Percentiles rank a stretch among this genome's conserved stretches.
Evolutionary conservation across 2,113 vertebrate species (phyloP).

Genomic region (Corapipo altera): DNA sequence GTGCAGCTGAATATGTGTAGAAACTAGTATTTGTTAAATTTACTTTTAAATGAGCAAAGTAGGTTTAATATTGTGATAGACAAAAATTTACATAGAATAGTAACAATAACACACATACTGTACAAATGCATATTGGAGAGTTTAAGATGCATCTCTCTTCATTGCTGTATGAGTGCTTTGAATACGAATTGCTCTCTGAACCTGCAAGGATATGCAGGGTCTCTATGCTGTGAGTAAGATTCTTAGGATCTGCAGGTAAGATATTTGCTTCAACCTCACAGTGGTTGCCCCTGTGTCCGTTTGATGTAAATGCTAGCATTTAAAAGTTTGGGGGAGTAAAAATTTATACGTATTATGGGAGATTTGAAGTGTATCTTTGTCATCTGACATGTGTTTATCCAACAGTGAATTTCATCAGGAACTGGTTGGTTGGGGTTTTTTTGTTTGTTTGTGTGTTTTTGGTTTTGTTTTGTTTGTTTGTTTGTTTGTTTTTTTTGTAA

Average conservation of each 20-base stretch:
- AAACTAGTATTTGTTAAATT: neutral
- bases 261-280: neutral
- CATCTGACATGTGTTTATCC: accelerated
- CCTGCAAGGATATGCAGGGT: neutral
- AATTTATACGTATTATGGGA: neutral
- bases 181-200: neutral
- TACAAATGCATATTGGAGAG: neutral
- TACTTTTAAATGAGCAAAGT: neutral
- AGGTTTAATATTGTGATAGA: neutral
- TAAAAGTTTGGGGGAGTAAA: neutral
- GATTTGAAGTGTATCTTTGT: neutral
- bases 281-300: neutral
- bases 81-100: neutral
- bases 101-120: neutral
- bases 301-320: neutral
- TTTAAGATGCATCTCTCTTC: neutral
- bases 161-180: neutral
- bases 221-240: neutral
- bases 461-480: neutral
- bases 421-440: neutral
- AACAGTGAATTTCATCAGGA: neutral
- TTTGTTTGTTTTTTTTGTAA: neutral
- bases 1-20: neutral
- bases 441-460: neutral
- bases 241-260: neutral